phyloP scores from a whole-genome alignment of 1,140 invertebrate genomes.

The Lepidurus apus region DNA sequence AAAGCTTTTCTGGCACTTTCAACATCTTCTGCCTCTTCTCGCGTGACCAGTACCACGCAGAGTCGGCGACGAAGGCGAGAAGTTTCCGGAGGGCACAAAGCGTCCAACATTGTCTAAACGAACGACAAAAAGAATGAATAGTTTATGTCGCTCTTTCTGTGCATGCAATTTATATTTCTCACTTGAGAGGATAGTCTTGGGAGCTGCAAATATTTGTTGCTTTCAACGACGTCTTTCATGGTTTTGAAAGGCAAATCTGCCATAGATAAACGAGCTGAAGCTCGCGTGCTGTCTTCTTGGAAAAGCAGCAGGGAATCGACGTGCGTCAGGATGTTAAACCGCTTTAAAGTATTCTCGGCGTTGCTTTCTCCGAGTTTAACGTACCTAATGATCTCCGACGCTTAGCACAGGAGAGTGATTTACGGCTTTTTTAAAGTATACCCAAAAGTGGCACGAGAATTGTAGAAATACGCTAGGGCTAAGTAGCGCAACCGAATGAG shows the following conservation, averaged over 20 bases:
- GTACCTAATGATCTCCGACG: constrained; percentile 51
- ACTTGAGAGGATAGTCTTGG: constrained; percentile 88
- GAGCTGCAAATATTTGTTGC: constrained; percentile 80
- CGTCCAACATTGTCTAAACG: constrained; percentile 63
- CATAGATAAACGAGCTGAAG: constrained; percentile 79
- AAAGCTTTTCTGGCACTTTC: constrained; percentile 46
- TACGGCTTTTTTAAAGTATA: constrained; percentile 49
- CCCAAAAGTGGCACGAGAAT: constrained; percentile 80
- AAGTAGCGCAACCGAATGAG: constrained; percentile 75
- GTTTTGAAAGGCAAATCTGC: constrained; percentile 78
- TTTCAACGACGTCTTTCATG: constrained; percentile 78
- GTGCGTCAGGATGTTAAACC: constrained; percentile 66
- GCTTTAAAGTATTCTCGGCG: constrained; percentile 55
- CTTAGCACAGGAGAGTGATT: background rate
- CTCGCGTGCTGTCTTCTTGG: constrained; percentile 75
- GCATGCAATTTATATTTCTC: constrained; percentile 35
- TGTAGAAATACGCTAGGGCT: constrained; percentile 77
- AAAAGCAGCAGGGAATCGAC: constrained; percentile 83
- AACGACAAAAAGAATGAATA: constrained; percentile 26
- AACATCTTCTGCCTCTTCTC: constrained; percentile 49
- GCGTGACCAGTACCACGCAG: constrained; percentile 79
- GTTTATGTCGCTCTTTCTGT: background rate
- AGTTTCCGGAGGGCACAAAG: constrained; percentile 81
- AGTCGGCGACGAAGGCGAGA: constrained; percentile 71
- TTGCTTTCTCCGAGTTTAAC: constrained; percentile 54